phyloP scores from a whole-genome alignment of 2,888 invertebrate genomes.

The Drosophila nr. perissopoda region DNA sequence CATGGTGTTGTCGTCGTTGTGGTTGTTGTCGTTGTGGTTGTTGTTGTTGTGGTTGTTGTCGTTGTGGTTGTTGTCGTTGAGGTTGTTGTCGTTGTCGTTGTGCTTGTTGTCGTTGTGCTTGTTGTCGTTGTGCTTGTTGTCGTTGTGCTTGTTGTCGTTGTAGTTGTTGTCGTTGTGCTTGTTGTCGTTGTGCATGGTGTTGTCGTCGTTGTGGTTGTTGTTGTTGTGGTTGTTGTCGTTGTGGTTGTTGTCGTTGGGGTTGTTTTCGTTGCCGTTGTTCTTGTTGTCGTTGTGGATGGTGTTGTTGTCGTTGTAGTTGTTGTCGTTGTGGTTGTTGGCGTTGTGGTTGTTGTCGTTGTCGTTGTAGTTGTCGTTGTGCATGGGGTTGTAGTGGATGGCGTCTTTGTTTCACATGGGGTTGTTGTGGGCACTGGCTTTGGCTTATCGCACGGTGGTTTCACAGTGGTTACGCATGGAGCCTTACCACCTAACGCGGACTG shows the following conservation, averaged over 20 bases:
- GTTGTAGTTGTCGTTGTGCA: conserved; percentile 4
- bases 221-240: accelerated
- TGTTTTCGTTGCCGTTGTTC: background rate
- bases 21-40: background rate
- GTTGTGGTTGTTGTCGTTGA: background rate
- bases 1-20: no score
- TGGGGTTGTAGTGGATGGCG: conserved; percentile 5
- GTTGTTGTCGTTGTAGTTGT: conserved; percentile 1
- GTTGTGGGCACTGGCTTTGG: conserved; percentile 9
- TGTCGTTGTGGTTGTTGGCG: background rate
- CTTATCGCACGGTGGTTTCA: conserved; percentile 42
- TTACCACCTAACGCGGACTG: conserved; percentile 9
- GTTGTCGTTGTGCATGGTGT: background rate
- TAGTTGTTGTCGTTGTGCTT: conserved; percentile 5
- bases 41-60: background rate
- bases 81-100: background rate
- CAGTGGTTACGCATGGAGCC: conserved; percentile 37
- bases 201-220: background rate
- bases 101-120: conserved; percentile 2
- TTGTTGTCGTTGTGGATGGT: background rate
- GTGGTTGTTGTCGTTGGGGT: background rate
- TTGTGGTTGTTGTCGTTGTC: background rate
- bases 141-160: conserved; percentile 6
- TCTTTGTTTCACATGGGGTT: background rate
- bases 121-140: conserved; percentile 12